These are phyloP conservation scores for Chionomys nivalis DNA, from an alignment of 2,113 vertebrate species.

Conservation along the genomic window DNA sequence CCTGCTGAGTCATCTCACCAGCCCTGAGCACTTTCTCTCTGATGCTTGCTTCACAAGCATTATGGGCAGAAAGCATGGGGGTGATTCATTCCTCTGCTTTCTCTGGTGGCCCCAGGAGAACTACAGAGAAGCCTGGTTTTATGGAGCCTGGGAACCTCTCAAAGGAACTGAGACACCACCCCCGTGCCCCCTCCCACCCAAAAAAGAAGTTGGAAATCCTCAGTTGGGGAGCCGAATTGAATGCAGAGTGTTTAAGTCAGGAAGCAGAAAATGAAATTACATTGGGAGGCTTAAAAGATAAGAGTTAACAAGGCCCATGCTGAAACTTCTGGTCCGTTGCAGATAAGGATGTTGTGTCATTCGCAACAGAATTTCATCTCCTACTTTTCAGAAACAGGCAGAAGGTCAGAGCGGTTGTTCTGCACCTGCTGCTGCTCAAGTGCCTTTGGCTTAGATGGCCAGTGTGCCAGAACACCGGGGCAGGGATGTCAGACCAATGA, in stretches of 20 bases:
- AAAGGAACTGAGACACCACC: background rate
- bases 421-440: background rate
- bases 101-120: background rate
- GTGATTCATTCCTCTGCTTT: too few species aligned
- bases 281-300: background rate
- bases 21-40: background rate
- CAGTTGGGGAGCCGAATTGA: background rate
- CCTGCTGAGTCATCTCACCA: background rate
- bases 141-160: rapidly evolving
- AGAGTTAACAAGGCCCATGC: background rate
- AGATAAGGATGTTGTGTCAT: background rate
- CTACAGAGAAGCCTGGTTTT: background rate
- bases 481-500: too few species aligned
- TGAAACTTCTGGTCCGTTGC: background rate
- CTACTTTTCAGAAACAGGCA: background rate
- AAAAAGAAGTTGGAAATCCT: background rate
- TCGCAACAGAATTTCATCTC: background rate
- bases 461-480: background rate
- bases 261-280: background rate
- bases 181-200: too few species aligned
- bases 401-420: background rate
- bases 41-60: background rate
- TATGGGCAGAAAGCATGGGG: too few species aligned
- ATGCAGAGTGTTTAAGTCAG: background rate
- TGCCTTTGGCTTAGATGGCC: background rate